phyloP scores from a whole-genome alignment of 2,888 invertebrate genomes.

The Andrena bicolor region DNA sequence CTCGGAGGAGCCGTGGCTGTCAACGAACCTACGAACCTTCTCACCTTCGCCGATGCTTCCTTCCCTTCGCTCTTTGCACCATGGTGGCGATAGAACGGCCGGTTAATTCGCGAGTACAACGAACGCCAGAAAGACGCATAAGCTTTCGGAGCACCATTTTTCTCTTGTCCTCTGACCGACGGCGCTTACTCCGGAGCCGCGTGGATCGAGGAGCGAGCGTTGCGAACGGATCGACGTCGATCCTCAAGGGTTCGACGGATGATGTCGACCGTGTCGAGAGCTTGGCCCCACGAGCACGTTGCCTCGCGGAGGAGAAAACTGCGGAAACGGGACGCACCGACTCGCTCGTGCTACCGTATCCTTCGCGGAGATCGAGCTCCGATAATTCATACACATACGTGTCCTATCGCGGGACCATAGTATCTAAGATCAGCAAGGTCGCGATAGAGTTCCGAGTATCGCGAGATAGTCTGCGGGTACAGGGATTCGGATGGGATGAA shows the following conservation, averaged over 20 bases:
- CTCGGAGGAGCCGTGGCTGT: not conserved
- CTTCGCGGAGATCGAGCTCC: conserved; percentile 60
- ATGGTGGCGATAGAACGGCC: conserved; percentile 38
- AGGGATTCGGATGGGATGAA: conserved; percentile 47
- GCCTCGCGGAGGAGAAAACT: conserved; percentile 26
- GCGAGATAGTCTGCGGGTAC: conserved; percentile 65
- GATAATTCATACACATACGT: conserved; percentile 72
- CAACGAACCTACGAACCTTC: not conserved
- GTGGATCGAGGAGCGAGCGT: not conserved
- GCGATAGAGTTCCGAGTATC: conserved; percentile 67
- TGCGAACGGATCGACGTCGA: not conserved
- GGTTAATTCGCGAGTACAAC: conserved; percentile 49
- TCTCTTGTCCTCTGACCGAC: conserved; percentile 19
- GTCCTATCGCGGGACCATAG: conserved; percentile 69
- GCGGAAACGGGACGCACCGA: conserved; percentile 61
- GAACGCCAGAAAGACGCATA: conserved; percentile 61
- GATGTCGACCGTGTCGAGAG: not conserved
- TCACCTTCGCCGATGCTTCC: not conserved
- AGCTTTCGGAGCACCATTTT: conserved; percentile 62
- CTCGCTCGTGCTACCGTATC: conserved; percentile 34
- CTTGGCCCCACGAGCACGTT: not conserved
- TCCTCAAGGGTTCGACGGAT: not conserved
- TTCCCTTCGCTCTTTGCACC: conserved; percentile 4
- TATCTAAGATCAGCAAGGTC: conserved; percentile 79
- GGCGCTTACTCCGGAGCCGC: not conserved